Evolutionary conservation across 2,113 vertebrate genomes (phyloP).

Genomic region (Megaceryle maxima): DNA sequence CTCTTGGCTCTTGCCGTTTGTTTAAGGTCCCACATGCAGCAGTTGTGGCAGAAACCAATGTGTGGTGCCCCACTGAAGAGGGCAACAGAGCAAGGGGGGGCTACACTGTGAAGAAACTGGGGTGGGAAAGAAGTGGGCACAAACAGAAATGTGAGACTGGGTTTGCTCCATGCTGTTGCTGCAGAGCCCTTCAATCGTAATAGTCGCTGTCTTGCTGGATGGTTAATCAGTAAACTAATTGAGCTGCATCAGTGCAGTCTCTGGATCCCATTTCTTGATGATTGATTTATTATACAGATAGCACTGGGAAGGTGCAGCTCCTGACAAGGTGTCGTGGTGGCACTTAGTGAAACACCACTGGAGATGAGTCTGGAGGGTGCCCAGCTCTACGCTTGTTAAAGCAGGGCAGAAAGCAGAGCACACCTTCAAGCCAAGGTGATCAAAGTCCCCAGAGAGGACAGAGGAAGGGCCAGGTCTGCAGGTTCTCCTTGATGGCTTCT

Average conservation of each 20-base stretch:
- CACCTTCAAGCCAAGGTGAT: neutral
- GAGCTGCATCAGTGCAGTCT: neutral
- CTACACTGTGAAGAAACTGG: neutral
- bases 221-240: neutral
- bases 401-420: neutral
- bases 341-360: neutral
- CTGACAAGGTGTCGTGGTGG: neutral
- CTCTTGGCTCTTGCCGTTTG: neutral
- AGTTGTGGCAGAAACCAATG: fast-evolving
- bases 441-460: neutral
- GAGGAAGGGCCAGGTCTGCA: neutral
- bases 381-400: neutral
- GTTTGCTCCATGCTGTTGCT: neutral
- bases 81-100: neutral
- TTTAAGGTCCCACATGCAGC: neutral
- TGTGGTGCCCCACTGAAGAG: neutral
- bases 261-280: neutral
- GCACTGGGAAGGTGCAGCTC: neutral
- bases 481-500: neutral
- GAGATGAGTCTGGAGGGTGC: neutral
- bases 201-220: neutral
- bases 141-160: neutral
- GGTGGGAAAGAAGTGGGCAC: neutral
- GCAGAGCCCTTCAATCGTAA: neutral
- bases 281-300: neutral